phyloP scores from a whole-genome alignment of 2,113 vertebrate species.

The Cacatua alba region DNA sequence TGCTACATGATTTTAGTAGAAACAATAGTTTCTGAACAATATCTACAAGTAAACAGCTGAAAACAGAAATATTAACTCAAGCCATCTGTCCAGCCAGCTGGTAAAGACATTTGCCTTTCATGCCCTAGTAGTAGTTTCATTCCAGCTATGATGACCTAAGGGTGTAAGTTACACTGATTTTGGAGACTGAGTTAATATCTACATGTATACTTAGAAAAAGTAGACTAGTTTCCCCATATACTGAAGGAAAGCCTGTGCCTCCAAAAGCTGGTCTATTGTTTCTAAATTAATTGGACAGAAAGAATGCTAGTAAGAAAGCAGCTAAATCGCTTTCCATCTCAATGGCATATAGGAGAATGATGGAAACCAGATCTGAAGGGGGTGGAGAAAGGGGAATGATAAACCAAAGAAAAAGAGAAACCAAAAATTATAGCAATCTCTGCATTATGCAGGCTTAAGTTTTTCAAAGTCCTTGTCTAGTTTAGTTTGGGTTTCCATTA shows the following conservation, averaged over 20 bases:
- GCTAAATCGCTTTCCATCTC: conserved; percentile 3
- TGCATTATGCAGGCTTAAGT: conserved; percentile 21
- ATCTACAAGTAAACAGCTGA: neutral
- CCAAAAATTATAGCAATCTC: neutral
- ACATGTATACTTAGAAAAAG: neutral
- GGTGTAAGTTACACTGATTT: neutral
- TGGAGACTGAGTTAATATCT: neutral
- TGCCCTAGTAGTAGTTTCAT: neutral
- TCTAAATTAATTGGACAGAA: neutral
- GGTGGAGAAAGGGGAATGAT: neutral
- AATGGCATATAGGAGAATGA: conserved; percentile 7
- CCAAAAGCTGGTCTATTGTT: neutral
- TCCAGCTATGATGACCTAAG: neutral
- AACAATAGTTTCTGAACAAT: neutral
- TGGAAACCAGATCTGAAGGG: conserved; percentile 8
- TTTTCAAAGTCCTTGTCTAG: conserved; percentile 45
- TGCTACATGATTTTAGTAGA: neutral
- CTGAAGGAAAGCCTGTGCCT: neutral
- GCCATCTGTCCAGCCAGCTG: neutral
- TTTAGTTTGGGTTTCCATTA: conserved; percentile 64
- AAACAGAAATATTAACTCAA: neutral
- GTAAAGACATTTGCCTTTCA: neutral
- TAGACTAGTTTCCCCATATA: neutral
- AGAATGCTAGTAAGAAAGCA: conserved; percentile 4
- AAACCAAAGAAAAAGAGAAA: neutral